Conservation (phyloP, 2,888 invertebrate species). For the Oscheius sp. region DNA sequence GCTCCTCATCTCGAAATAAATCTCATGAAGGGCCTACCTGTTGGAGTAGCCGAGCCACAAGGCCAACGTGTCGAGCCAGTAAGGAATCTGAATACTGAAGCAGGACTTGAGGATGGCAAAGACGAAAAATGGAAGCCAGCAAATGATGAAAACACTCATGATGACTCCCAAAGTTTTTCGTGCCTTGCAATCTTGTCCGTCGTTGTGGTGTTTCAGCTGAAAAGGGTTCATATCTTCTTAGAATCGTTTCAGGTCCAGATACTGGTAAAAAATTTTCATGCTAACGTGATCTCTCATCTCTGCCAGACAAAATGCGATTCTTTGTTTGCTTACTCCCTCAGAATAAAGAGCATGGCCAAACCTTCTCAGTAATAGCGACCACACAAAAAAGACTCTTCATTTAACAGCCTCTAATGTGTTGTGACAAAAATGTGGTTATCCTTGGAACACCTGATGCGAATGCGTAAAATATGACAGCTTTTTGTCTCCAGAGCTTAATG, state of each 20-base stretch:
- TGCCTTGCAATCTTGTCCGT: slow-evolving; percentile 87
- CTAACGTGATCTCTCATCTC: no score
- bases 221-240: background rate
- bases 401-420: no score
- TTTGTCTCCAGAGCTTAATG: no score
- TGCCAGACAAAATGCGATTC: no score
- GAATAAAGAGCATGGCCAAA: background rate
- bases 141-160: slow-evolving; percentile 88
- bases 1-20: slow-evolving; percentile 7
- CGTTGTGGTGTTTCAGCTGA: slow-evolving; percentile 32
- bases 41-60: slow-evolving; percentile 96
- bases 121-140: slow-evolving; percentile 99
- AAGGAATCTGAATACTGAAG: slow-evolving; percentile 49
- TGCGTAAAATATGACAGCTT: no score
- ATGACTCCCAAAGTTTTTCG: slow-evolving; percentile 97
- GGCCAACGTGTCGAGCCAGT: slow-evolving; percentile 65
- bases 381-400: background rate
- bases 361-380: background rate
- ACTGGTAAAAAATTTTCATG: no score
- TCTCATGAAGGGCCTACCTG: slow-evolving; percentile 68
- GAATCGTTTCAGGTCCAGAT: no score
- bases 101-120: slow-evolving; percentile 82
- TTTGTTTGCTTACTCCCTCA: no score
- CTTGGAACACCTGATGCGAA: no score
- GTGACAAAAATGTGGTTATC: no score